phyloP scores from a whole-genome alignment of 2,797 vertebrate species.

The Acrossocheilus fasciatus region DNA sequence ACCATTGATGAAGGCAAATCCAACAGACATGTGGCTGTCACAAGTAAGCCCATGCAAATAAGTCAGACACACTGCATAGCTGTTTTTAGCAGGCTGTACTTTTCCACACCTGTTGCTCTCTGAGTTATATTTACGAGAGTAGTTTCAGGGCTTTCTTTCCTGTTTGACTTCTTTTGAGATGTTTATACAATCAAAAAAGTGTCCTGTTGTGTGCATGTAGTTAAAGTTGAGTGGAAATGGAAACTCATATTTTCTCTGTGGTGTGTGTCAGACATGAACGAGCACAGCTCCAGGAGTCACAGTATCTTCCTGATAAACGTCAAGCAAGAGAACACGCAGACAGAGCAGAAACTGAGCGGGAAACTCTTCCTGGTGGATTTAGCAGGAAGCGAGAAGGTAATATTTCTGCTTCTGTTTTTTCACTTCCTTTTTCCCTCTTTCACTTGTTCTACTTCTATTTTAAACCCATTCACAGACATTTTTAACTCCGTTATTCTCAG shows the following conservation, averaged over 20 bases:
- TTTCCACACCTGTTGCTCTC: not conserved
- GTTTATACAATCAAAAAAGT: not conserved
- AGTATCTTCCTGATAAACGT: constrained; percentile 99
- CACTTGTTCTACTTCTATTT: not conserved
- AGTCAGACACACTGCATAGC: not conserved
- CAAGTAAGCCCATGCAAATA: constrained; percentile 82
- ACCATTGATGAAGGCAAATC: constrained; percentile 96
- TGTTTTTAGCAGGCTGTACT: not conserved
- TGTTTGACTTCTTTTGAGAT: not conserved
- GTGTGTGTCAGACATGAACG: constrained; percentile 86
- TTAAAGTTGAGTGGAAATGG: not conserved
- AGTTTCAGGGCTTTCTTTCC: not conserved
- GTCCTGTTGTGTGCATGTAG: not conserved
- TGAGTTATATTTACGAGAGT: not conserved
- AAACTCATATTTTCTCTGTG: constrained; percentile 6
- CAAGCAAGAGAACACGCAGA: constrained; percentile 93
- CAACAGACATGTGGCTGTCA: constrained; percentile 95
- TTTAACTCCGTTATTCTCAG: not conserved
- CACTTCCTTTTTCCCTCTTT: constrained; percentile 16
- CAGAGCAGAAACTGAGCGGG: constrained; percentile 87
- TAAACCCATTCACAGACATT: constrained; percentile 66
- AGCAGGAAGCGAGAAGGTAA: constrained; percentile 86
- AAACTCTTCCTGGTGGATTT: constrained; percentile 89
- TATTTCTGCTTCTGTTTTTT: not conserved
- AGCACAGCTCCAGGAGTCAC: constrained; percentile 98